Evolutionary conservation across 2,888 invertebrate genomes (phyloP).

Genomic region (Xanthorhoe designata): DNA sequence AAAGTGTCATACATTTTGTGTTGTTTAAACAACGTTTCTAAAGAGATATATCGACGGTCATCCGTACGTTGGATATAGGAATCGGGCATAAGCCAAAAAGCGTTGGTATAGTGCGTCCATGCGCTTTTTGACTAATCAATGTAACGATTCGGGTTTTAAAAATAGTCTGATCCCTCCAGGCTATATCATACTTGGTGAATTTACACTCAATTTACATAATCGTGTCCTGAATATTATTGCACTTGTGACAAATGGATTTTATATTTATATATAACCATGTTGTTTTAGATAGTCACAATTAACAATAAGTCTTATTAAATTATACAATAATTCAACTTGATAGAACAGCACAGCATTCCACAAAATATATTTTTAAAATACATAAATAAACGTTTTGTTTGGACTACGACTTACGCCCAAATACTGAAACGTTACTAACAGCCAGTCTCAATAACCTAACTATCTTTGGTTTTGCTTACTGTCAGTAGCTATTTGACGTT

Average conservation of each 20-base stretch:
- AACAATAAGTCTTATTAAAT: constrained; percentile 57
- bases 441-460: no score
- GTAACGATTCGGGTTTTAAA: no score
- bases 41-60: no score
- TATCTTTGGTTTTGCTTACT: no score
- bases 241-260: constrained; percentile 52
- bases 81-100: no score
- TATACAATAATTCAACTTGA: constrained; percentile 49
- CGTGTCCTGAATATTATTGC: constrained; percentile 60
- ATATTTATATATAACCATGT: constrained; percentile 38
- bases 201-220: constrained; percentile 46
- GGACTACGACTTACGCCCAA: constrained; percentile 12
- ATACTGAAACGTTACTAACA: no score
- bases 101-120: no score
- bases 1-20: no score
- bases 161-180: not conserved
- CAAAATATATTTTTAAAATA: constrained; percentile 62
- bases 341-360: constrained; percentile 72
- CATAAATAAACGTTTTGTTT: constrained; percentile 24
- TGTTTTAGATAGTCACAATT: constrained; percentile 52
- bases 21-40: no score
- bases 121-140: no score
- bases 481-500: no score
- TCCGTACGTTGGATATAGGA: no score
- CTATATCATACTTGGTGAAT: constrained; percentile 13